Base-by-base conservation (phyloP, 2,888 invertebrate genomes). In the Diaphora mendica region DNA sequence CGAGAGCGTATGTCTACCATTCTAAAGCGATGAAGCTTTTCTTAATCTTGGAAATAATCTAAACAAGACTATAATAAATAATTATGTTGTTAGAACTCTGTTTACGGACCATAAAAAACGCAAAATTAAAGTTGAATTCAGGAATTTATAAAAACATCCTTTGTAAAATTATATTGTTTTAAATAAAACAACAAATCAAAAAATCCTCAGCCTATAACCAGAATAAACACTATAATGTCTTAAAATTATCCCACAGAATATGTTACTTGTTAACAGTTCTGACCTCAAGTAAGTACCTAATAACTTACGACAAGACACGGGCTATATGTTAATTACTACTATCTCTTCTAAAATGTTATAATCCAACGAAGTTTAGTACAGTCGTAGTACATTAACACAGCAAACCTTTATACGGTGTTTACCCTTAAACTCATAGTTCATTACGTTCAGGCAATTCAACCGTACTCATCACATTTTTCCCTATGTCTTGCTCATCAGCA, bases 401-500 rank as follows among this genome's bases (percentile, higher is more conserved):
- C 13, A 26, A 59, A n/a, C 11, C 26, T 26, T 59, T 13, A 55
- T 23, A 59, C 59, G 59, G 26, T 59, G 13, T 59, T 35, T n/a
- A 48, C 20, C 33, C 26, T 20, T 42, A 70, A 62, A 26, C 17
- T 39, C 26, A 59, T 69, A 44, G n/a, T 44, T 64, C 44, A 71
- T 71, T 71, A 71, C 42, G 33, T 67, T 20, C 15, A 59, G 51
- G 4, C 42, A 26, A 30, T 71, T 44, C 51, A 62, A 70, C 39
- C 42, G n/a, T 11, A n/a, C 68, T 59, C 42, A 59, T 55, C 44
- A 67, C 70, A 67, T 62, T 70, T 70, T 59, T 67, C 7, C 44
- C 44, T 74, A 55, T 68, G 35, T 74, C 64, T 42, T 5, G 39
- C 74, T 71, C 74, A 74, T 74, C 23, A 71, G 68, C 68, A 74